phyloP scores from a whole-genome alignment of 1,140 invertebrate species.

The Sarcophaga peregrina region DNA sequence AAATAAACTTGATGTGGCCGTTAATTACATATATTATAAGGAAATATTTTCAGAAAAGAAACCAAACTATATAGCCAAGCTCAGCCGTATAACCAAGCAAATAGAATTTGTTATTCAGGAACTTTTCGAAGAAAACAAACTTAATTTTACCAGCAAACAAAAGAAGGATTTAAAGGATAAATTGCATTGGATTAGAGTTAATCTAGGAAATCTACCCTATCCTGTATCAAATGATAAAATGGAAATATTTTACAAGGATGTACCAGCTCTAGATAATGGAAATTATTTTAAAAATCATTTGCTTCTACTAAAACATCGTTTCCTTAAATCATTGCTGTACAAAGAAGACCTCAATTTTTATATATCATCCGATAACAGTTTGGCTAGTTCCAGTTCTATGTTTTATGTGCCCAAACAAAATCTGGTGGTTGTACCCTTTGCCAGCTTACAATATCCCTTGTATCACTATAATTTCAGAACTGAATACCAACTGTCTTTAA shows the following conservation, averaged over 20 bases:
- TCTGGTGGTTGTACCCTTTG: conserved; percentile 56
- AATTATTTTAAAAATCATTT: conserved; percentile 27
- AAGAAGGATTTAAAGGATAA: neutral
- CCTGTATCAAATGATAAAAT: neutral
- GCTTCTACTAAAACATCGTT: neutral
- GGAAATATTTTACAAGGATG: neutral
- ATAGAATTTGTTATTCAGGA: neutral
- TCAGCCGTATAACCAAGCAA: neutral
- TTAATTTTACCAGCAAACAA: neutral
- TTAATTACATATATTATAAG: neutral
- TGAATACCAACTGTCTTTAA: conserved; percentile 54
- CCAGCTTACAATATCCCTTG: conserved; percentile 55
- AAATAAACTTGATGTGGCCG: neutral
- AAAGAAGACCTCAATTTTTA: conserved; percentile 22
- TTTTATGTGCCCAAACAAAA: conserved; percentile 56
- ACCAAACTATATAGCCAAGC: neutral
- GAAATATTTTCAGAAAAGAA: neutral
- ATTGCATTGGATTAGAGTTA: neutral
- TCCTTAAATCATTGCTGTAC: neutral
- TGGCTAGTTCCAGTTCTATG: conserved; percentile 54
- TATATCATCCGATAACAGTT: conserved; percentile 54
- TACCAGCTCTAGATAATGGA: neutral
- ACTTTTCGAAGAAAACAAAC: neutral
- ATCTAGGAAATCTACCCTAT: neutral
- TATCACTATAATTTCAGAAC: conserved; percentile 55